Conservation (phyloP, 2,888 invertebrate species). For the Perdita meconis region DNA sequence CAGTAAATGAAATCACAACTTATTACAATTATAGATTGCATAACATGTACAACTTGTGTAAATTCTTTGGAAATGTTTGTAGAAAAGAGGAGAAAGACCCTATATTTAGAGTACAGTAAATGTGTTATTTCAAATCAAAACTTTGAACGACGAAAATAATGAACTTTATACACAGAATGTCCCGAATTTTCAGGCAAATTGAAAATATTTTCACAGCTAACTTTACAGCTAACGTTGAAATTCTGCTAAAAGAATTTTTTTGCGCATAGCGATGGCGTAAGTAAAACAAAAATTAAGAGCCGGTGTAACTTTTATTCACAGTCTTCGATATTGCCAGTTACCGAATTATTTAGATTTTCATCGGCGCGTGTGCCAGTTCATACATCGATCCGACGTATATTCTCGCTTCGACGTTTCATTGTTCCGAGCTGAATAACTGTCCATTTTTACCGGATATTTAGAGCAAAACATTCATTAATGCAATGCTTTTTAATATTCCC, state of each 20-base stretch:
- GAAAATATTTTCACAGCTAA: background rate
- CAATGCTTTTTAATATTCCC: background rate
- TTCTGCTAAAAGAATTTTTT: background rate
- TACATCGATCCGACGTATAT: background rate
- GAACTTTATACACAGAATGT: background rate
- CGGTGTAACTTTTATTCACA: background rate
- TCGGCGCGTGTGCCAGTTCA: background rate
- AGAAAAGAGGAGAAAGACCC: too few relatives aligned
- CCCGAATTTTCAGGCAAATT: background rate
- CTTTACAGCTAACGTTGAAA: conserved; percentile 26
- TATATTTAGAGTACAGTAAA: too few relatives aligned
- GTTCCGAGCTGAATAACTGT: conserved; percentile 3
- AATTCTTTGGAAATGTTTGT: too few relatives aligned
- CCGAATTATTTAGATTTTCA: conserved; percentile 4
- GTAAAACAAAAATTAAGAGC: background rate
- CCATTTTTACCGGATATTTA: background rate
- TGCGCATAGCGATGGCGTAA: background rate
- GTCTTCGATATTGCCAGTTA: background rate
- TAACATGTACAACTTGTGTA: too few relatives aligned
- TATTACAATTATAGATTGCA: too few relatives aligned
- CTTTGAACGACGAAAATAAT: background rate
- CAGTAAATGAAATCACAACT: too few relatives aligned
- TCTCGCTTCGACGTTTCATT: background rate
- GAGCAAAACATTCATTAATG: background rate
- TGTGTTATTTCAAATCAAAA: too few relatives aligned